Conservation (phyloP, 2,797 vertebrate species). For the Xenops minutus region DNA sequence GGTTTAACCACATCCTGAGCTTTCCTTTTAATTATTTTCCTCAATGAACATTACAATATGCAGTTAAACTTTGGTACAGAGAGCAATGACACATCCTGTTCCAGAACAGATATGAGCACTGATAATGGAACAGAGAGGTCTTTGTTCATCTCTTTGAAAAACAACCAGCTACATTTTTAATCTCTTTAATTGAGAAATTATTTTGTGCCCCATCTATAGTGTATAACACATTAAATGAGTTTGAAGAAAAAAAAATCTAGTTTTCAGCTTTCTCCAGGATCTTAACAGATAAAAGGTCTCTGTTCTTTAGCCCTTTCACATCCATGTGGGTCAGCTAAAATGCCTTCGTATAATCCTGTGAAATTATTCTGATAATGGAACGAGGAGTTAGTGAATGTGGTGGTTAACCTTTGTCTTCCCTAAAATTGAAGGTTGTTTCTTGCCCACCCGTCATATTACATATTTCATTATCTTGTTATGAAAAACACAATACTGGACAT, state of each 20-base stretch:
- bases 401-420: background rate
- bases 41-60: conserved; percentile 22
- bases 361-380: background rate
- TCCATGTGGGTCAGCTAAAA: background rate
- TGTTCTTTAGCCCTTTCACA: background rate
- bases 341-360: background rate
- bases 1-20: conserved; percentile 4
- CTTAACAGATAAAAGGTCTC: background rate
- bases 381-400: background rate
- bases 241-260: background rate
- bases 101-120: conserved; percentile 18
- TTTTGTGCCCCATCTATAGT: background rate
- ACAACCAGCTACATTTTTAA: conserved; percentile 17
- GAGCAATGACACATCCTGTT: conserved; percentile 43
- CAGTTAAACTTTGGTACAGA: conserved; percentile 23
- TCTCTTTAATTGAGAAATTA: background rate
- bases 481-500: background rate
- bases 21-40: conserved; percentile 27
- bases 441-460: background rate
- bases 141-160: conserved; percentile 44
- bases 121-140: conserved; percentile 31
- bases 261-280: background rate
- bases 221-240: background rate
- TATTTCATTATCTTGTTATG: background rate
- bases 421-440: background rate